Conservation (phyloP, 2,113 vertebrate genomes). For the Buteo buteo region DNA sequence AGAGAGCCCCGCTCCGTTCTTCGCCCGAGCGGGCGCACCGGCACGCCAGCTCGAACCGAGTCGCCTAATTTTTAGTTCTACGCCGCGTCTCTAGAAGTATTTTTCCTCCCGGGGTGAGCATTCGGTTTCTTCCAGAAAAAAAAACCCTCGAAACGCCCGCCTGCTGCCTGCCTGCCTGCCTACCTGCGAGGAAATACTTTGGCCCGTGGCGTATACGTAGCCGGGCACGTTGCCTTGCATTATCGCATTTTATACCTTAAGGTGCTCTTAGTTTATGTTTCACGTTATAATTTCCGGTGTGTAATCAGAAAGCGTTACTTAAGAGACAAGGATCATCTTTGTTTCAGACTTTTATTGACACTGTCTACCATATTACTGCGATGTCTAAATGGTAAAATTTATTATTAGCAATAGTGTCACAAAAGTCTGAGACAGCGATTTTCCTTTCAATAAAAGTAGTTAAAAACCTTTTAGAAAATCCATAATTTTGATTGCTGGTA, state of each 20-base stretch:
- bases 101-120: background rate
- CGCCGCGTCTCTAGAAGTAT: background rate
- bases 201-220: background rate
- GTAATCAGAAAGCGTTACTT: conserved; percentile 74
- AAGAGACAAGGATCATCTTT: conserved; percentile 75
- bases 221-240: background rate
- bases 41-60: background rate
- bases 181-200: background rate
- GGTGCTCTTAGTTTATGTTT: conserved; percentile 60
- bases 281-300: conserved; percentile 71
- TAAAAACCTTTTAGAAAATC: conserved; percentile 90
- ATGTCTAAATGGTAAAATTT: conserved; percentile 82
- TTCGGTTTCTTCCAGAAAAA: background rate
- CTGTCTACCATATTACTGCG: conserved; percentile 74
- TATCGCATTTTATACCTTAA: background rate
- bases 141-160: background rate
- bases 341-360: conserved; percentile 82
- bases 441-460: conserved; percentile 88
- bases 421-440: conserved; percentile 87
- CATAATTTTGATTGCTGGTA: conserved; percentile 89
- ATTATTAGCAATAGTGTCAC: conserved; percentile 83
- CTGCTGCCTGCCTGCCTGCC: background rate
- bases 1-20: background rate
- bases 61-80: background rate
- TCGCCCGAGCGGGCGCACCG: background rate